Conservation (phyloP, 2,797 vertebrate genomes). For the Lophius americanus region DNA sequence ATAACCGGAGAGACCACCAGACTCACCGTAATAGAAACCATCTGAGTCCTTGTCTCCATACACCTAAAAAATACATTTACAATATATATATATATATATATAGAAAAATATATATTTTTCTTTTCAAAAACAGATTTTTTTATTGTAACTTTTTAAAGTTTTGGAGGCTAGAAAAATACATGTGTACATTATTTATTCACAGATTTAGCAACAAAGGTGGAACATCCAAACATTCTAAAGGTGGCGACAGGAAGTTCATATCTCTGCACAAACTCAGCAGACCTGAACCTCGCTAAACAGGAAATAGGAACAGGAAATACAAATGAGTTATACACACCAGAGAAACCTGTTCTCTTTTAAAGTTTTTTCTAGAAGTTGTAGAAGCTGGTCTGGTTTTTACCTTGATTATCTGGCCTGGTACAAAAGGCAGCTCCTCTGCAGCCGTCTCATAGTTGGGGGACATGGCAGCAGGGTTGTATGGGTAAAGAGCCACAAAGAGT, state of each 20-base stretch:
- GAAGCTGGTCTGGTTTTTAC: constrained; percentile 45
- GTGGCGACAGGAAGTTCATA: constrained; percentile 44
- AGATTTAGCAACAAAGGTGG: constrained; percentile 17
- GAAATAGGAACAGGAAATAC: constrained; percentile 51
- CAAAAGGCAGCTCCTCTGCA: constrained; percentile 94
- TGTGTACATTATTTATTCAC: no score
- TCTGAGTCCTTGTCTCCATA: constrained; percentile 92
- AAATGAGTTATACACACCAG: neutral
- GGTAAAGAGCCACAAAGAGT: constrained; percentile 94
- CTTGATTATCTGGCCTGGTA: constrained; percentile 94
- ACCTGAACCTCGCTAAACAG: constrained; percentile 50
- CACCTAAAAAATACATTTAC: constrained; percentile 76
- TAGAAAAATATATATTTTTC: no score
- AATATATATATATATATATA: no score
- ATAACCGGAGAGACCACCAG: constrained; percentile 86
- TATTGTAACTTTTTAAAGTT: no score
- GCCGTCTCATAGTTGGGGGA: constrained; percentile 92
- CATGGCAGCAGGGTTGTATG: constrained; percentile 94
- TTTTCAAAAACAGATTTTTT: no score
- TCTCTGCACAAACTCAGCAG: constrained; percentile 16
- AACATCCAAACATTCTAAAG: constrained; percentile 37
- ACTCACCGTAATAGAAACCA: constrained; percentile 92
- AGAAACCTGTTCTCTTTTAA: neutral
- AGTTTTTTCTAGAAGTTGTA: neutral
- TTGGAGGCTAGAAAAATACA: no score